Conservation (phyloP, 2,113 vertebrate species). For the Istiophorus platypterus region DNA sequence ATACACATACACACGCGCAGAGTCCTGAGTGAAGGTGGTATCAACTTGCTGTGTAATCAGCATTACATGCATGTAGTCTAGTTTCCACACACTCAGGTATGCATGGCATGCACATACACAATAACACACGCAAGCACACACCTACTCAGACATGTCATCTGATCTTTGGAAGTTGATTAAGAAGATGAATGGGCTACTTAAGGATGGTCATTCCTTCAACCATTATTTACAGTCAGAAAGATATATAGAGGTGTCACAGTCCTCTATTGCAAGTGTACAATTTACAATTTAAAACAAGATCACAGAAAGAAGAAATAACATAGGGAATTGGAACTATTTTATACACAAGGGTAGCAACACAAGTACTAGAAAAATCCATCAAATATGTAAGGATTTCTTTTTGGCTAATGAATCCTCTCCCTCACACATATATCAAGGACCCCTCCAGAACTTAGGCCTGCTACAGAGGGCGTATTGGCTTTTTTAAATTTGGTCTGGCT, state of each 20-base stretch:
- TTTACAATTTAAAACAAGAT: not conserved
- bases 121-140: not conserved
- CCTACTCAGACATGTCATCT: not conserved
- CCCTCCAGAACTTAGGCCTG: too few relatives aligned
- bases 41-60: conserved; percentile 58
- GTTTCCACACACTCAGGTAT: conserved; percentile 45
- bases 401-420: too few relatives aligned
- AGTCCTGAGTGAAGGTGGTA: conserved; percentile 47
- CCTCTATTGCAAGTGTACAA: not conserved
- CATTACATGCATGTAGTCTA: conserved; percentile 48
- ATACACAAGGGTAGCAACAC: not conserved
- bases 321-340: not conserved
- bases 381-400: not conserved
- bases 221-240: conserved; percentile 1
- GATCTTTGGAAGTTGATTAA: conserved; percentile 36
- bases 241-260: not conserved
- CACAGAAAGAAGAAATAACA: not conserved
- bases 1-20: conserved; percentile 1
- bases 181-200: conserved; percentile 32
- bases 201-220: not conserved
- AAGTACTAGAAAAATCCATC: not conserved
- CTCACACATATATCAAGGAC: too few relatives aligned
- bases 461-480: too few relatives aligned
- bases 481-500: too few relatives aligned
- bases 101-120: conserved; percentile 6